phyloP scores from a whole-genome alignment of 1,140 invertebrate genomes.

The Helicorthomorpha holstii region DNA sequence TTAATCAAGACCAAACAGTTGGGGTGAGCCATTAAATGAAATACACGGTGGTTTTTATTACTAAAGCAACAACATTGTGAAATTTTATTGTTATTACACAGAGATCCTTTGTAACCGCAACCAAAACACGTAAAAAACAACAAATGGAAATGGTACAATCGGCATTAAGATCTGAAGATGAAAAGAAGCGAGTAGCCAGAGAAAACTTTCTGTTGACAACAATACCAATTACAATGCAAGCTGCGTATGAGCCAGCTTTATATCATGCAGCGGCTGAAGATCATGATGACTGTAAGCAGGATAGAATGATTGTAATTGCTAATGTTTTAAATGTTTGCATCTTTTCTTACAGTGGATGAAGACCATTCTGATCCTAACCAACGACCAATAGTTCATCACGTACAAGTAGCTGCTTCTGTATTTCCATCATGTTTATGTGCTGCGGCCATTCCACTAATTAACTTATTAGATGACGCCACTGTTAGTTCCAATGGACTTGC shows the following conservation, averaged over 20 bases:
- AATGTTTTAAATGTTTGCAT: not conserved
- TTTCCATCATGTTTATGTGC: conserved; percentile 94
- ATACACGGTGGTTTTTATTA: not conserved
- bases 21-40: conserved; percentile 21
- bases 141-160: conserved; percentile 93
- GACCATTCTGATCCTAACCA: conserved; percentile 14
- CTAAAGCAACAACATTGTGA: not conserved
- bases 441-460: conserved; percentile 84
- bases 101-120: conserved; percentile 92
- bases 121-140: conserved; percentile 94
- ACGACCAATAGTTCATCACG: conserved; percentile 25
- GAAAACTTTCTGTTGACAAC: conserved; percentile 93
- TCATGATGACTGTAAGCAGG: conserved; percentile 67
- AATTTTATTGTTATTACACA: conserved; percentile 28
- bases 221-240: conserved; percentile 88
- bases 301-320: too few species aligned
- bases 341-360: conserved; percentile 14
- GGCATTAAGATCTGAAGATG: conserved; percentile 86
- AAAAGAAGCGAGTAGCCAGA: conserved; percentile 79
- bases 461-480: conserved; percentile 86
- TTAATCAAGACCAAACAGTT: conserved; percentile 96
- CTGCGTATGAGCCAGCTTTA: conserved; percentile 85
- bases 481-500: conserved; percentile 76
- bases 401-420: conserved; percentile 77
- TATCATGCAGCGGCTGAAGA: conserved; percentile 64